phyloP scores from a whole-genome alignment of 2,888 invertebrate genomes.

The Drosophila meridiana region DNA sequence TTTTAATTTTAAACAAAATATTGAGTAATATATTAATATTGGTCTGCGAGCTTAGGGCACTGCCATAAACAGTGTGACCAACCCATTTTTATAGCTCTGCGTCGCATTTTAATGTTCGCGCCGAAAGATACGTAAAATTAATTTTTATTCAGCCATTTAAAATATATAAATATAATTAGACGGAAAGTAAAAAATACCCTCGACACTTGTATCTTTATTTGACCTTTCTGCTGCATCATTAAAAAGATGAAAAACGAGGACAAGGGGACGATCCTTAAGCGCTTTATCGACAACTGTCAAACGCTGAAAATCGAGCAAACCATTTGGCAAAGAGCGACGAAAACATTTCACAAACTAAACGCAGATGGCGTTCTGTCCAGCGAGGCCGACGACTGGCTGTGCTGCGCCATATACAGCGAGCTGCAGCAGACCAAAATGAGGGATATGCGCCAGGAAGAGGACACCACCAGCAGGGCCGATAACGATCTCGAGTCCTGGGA shows the following conservation, averaged over 20 bases:
- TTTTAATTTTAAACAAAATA: no score
- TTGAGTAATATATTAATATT: neutral
- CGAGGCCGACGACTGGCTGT: constrained; percentile 58
- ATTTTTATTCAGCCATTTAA: constrained; percentile 1
- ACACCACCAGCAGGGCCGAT: neutral
- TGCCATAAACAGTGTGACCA: constrained; percentile 41
- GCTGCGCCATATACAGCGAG: constrained; percentile 62
- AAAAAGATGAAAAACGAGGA: constrained; percentile 21
- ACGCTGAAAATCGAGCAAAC: constrained; percentile 38
- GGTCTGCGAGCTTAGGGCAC: neutral
- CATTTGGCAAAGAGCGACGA: constrained; percentile 44
- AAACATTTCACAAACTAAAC: constrained; percentile 45
- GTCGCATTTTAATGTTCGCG: constrained; percentile 57
- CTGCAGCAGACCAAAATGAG: constrained; percentile 55
- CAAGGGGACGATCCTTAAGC: constrained; percentile 23
- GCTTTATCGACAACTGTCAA: constrained; percentile 33
- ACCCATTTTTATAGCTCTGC: constrained; percentile 19
- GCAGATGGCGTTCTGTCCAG: constrained; percentile 39
- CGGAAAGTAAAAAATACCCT: neutral
- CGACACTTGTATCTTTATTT: neutral
- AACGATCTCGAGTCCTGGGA: constrained; percentile 5
- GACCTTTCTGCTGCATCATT: neutral
- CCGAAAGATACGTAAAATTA: constrained; percentile 27
- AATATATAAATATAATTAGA: constrained; percentile 5
- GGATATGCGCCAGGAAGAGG: constrained; percentile 32